phyloP scores from a whole-genome alignment of 1,140 invertebrate genomes.

The Drosophila kurseongensis region DNA sequence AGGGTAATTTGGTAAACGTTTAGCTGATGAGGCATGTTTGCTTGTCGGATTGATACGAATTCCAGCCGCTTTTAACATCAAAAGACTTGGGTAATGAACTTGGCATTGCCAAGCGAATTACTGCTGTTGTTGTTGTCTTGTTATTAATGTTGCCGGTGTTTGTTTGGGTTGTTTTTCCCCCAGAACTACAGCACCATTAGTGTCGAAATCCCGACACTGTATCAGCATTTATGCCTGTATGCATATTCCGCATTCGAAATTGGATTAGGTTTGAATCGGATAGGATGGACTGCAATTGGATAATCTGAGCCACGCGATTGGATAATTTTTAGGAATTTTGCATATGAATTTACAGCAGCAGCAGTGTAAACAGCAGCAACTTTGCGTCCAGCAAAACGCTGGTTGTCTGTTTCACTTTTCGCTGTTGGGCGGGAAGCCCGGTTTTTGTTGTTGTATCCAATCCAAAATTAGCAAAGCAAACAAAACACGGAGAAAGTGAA shows the following conservation, averaged over 20 bases:
- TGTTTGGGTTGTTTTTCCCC: not conserved
- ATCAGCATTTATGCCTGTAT: not conserved
- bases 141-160: no score
- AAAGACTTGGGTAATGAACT: constrained; percentile 65
- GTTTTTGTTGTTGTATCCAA: constrained; percentile 10
- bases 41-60: not conserved
- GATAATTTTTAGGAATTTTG: constrained; percentile 68
- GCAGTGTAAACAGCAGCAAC: constrained; percentile 4
- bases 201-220: not conserved
- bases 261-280: constrained; percentile 7
- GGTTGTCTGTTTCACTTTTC: constrained; percentile 64
- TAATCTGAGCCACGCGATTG: constrained; percentile 56
- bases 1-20: not conserved
- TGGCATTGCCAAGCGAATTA: constrained; percentile 35
- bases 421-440: not conserved
- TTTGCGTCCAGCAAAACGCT: constrained; percentile 37
- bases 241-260: constrained; percentile 9
- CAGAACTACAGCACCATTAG: constrained; percentile 1
- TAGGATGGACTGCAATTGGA: constrained; percentile 53
- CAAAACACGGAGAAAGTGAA: constrained; percentile 75
- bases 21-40: not conserved
- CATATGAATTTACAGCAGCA: constrained; percentile 47
- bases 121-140: not conserved
- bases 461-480: constrained; percentile 80
- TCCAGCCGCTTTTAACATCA: constrained; percentile 7